Evolutionary conservation across 2,888 invertebrate genomes (phyloP).

Genomic region (Balanococcus diminutus): DNA sequence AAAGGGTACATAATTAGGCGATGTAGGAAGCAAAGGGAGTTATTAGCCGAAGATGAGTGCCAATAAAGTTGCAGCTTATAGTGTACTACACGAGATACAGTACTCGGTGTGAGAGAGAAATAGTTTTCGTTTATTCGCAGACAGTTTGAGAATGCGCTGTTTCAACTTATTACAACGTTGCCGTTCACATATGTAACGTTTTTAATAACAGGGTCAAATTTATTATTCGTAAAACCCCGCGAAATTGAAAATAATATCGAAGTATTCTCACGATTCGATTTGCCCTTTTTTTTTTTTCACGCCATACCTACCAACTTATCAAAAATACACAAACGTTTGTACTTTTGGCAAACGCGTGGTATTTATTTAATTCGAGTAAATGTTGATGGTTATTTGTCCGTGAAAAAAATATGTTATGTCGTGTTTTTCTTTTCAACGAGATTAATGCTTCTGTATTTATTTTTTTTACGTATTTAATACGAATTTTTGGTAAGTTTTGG

Average conservation of each 20-base stretch:
- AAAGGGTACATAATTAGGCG: slow-evolving; percentile 22
- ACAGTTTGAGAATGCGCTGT: slow-evolving; percentile 43
- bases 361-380: slow-evolving; percentile 33
- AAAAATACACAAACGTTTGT: not conserved
- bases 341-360: slow-evolving; percentile 27
- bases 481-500: not conserved
- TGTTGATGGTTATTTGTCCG: slow-evolving; percentile 33
- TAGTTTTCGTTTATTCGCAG: slow-evolving; percentile 44
- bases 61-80: slow-evolving; percentile 46
- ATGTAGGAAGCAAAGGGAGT: slow-evolving; percentile 23
- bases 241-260: not conserved
- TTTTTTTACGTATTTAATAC: not conserved
- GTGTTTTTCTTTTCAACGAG: not conserved
- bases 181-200: not conserved
- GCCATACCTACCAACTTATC: not conserved
- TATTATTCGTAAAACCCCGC: not conserved
- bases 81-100: not conserved
- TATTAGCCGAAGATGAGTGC: slow-evolving; percentile 52
- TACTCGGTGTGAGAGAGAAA: slow-evolving; percentile 26
- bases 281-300: not conserved
- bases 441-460: not conserved
- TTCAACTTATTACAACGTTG: slow-evolving; percentile 38
- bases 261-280: not conserved
- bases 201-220: slow-evolving; percentile 23
- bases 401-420: slow-evolving; percentile 14